Evolutionary conservation across 2,888 invertebrate genomes (phyloP), one percentile per base, ranked within the genome.

Genomic region (Lasioglossum calceatum): DNA sequence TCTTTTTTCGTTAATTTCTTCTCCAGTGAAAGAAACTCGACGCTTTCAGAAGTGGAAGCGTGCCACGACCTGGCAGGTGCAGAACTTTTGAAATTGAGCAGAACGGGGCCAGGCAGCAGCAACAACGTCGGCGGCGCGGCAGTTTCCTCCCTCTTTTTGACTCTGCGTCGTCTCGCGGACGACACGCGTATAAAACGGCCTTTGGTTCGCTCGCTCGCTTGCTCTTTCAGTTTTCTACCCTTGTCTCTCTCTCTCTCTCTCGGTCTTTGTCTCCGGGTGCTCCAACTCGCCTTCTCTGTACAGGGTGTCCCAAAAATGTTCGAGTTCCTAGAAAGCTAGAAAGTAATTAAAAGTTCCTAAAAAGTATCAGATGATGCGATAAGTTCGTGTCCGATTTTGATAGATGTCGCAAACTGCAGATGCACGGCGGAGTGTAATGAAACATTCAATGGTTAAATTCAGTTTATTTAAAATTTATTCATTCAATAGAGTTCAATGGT

Each of bases 51-150:
- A 82, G 84, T 79, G 78, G 79, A 72, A 39, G 39, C 70, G 70
- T 70, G 70, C 70, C 70, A 67, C 70, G 36, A 39, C 70, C 70
- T 19, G 70, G 77, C 83, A 79, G 85, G 80, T 50, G 76, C 82
- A 70, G 71, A 86, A 89, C 84, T 89, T 88, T 86, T 81, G 81
- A 83, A 85, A 88, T 79, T 72, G 77, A 84, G 84, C 82, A 84
- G 81, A 84, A 86, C 81, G 78, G 75, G 80, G 80, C 47, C 85
- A 80, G 79, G 44, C 84, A n/a, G 54, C 27, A 27, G 61, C 61
- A 61, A 12, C 58, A 27, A 61, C 58, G 58, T n/a, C 58, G 27
- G 4, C 58, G 12, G 12, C 27, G 58, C 58, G 10, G 61, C 27
- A 27, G 61, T 39, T 42, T 54, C 54, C 50, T 23, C 16, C 32